Evolutionary conservation across 53 echinoderm and acorn worm species (phyloP), one percentile per base, ranked within the genome.

Genomic region (Temnopleurus reevesii): DNA sequence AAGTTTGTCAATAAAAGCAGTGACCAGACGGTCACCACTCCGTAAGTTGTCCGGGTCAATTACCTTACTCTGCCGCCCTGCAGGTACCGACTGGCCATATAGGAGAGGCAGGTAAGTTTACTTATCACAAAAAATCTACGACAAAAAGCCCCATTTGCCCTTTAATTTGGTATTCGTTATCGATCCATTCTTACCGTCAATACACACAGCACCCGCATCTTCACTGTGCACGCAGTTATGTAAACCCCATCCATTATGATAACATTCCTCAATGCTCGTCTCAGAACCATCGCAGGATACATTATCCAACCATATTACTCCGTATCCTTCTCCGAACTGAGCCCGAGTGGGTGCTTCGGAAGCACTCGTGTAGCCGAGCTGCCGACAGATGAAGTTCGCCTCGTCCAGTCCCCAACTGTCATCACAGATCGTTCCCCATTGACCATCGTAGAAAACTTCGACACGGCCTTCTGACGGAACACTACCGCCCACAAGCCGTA

Each of bases 381-480:
- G 71, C 0, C 23, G 71, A 23, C 71, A 71, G 3, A 71, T 23
- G 2, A 71, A 9, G 0, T 41, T 12, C 2, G 71, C 71, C 41
- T 71, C 71, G 2, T 43, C 41, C n/a, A 38, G 8, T 3, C 71
- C 43, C 71, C 71, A 71, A 8, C 7, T 8, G 10, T 71, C 71
- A 71, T 71, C 71, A 41, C 71, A 71, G 71, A 71, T 71, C 15
- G 71, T 71, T 12, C 71, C 71, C 71, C 71, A 71, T n/a, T 21
- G 43, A 2, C 71, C 71, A 19, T 23, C 10, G 71, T 71, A 19
- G 41, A 71, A 21, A 9, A 71, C 10, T 34, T 71, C 71, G 8
- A 71, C 71, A 12, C 71, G 71, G 7, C 71, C 71, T 10, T 71
- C 71, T 1, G 43, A 41, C 19, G 38, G 21, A n/a, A 5, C 9